Conservation (phyloP, 2,888 invertebrate genomes). For the Brachypalpus laphriformis region DNA sequence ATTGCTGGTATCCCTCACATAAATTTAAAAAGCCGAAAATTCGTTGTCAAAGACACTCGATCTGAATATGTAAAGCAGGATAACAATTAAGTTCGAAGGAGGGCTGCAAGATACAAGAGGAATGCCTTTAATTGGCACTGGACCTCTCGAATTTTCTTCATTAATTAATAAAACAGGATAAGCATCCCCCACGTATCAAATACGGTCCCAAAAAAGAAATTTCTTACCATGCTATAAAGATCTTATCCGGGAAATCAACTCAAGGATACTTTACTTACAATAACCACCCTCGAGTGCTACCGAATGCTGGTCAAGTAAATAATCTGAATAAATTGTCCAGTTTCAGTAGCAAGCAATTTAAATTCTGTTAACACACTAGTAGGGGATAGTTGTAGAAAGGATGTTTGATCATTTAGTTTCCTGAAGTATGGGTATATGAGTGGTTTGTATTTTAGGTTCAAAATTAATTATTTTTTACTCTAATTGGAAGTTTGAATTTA, state of each 20-base stretch:
- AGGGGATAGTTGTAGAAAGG: neutral
- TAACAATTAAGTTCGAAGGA: slow-evolving; percentile 54
- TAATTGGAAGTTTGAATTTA: no score
- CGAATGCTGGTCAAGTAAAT: slow-evolving; percentile 47
- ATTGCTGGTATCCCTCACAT: slow-evolving; percentile 71
- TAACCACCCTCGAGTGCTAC: slow-evolving; percentile 18
- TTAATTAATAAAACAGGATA: slow-evolving; percentile 74
- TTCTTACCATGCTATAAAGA: slow-evolving; percentile 60
- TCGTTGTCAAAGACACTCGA: slow-evolving; percentile 66
- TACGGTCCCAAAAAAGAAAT: slow-evolving; percentile 10
- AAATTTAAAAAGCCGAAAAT: slow-evolving; percentile 69
- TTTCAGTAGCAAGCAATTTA: slow-evolving; percentile 38
- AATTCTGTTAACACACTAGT: slow-evolving; percentile 50
- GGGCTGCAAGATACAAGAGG: slow-evolving; percentile 45
- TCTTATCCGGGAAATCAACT: slow-evolving; percentile 63
- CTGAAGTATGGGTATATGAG: neutral
- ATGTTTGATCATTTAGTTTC: neutral
- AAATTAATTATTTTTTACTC: no score
- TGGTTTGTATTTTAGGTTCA: no score
- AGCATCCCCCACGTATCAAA: slow-evolving; percentile 50
- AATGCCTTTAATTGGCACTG: slow-evolving; percentile 71
- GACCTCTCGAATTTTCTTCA: slow-evolving; percentile 68
- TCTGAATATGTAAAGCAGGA: slow-evolving; percentile 72
- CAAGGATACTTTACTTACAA: slow-evolving; percentile 43
- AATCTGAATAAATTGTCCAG: slow-evolving; percentile 41